Percentiles rank a stretch among this genome's conserved stretches.
These are phyloP conservation scores for Vidua macroura DNA, from an alignment of 2,113 vertebrate species.

Conservation along the genomic window DNA sequence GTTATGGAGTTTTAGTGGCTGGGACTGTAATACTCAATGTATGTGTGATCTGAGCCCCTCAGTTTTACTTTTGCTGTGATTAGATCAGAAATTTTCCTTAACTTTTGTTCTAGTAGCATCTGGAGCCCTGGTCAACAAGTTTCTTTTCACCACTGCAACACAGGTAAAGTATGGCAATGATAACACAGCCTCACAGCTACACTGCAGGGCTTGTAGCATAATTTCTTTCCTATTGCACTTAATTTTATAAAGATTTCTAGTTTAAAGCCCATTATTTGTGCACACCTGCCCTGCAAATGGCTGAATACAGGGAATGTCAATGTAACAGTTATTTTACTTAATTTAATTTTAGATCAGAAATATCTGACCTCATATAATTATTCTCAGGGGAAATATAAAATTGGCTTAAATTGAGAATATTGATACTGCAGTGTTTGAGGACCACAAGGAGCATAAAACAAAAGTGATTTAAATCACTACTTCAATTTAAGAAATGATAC, in stretches of 20 bases:
- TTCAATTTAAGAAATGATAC: neutral
- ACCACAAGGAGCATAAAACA: neutral
- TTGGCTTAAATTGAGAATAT: neutral
- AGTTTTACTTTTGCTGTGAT: neutral
- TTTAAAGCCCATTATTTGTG: neutral
- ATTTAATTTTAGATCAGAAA: neutral
- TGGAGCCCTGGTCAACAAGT: neutral
- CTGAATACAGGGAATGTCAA: neutral
- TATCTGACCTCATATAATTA: neutral
- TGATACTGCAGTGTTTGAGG: neutral
- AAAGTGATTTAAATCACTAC: neutral
- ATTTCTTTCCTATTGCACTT: neutral
- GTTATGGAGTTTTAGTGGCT: neutral
- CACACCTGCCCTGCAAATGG: neutral
- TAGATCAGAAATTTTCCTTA: neutral
- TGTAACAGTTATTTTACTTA: neutral
- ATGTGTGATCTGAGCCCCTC: neutral
- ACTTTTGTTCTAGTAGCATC: neutral
- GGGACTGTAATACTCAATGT: neutral
- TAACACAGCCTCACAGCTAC: neutral
- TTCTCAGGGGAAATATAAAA: constrained; percentile 11
- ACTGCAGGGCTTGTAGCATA: neutral
- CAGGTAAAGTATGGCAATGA: neutral
- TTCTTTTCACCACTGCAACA: neutral
- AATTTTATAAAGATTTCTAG: neutral